These are phyloP conservation scores for Leptopilina myrica DNA, from an alignment of 2,888 invertebrate genomes.

Conservation along the genomic window DNA sequence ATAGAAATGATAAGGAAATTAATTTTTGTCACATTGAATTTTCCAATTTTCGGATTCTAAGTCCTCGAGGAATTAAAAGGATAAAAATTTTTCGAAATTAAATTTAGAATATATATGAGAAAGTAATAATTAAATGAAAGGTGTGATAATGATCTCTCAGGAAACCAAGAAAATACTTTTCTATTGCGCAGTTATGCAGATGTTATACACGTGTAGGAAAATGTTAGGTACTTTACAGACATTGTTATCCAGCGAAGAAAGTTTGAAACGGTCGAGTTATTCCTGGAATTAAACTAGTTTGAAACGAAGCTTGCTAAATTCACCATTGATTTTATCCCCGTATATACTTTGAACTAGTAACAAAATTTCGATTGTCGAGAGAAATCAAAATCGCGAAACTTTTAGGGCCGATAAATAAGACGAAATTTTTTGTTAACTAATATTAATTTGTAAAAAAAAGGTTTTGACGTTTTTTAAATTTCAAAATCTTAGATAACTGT, in stretches of 20 bases:
- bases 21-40: too few relatives aligned
- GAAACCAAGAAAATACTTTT: neutral
- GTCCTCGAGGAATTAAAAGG: too few relatives aligned
- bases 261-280: slow-evolving; percentile 37
- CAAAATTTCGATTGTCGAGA: neutral
- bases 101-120: too few relatives aligned
- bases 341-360: neutral
- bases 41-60: too few relatives aligned
- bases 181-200: neutral
- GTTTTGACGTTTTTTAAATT: too few relatives aligned
- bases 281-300: slow-evolving; percentile 35
- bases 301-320: slow-evolving; percentile 27
- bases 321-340: slow-evolving; percentile 33
- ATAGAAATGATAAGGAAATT: too few relatives aligned
- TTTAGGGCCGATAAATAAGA: neutral
- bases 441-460: neutral
- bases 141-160: too few relatives aligned
- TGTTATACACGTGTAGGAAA: neutral
- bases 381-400: neutral
- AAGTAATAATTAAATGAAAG: too few relatives aligned
- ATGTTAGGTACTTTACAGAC: neutral
- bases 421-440: neutral
- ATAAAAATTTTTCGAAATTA: too few relatives aligned
- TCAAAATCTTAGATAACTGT: too few relatives aligned
- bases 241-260: slow-evolving; percentile 20